A percentile compares a stretch with the other conserved stretches of the same genome.
These are phyloP conservation scores for Catamblyrhynchus diadema DNA, from an alignment of 2,797 vertebrate species.

Conservation along the genomic window DNA sequence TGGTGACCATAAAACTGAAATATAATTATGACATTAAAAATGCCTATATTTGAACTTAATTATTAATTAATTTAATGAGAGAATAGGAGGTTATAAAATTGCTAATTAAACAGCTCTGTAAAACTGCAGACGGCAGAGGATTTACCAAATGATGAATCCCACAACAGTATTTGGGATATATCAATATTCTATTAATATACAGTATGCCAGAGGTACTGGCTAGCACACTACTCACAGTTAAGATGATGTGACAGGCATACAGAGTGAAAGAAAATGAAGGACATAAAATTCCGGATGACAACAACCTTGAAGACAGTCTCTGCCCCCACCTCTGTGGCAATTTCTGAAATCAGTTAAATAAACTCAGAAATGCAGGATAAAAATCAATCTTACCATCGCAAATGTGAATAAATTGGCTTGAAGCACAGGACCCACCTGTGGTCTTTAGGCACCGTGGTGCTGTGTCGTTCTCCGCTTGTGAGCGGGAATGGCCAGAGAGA, in stretches of 20 bases:
- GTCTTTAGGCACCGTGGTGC: background rate
- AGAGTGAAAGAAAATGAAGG: constrained; percentile 83
- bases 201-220: constrained; percentile 86
- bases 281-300: constrained; percentile 85
- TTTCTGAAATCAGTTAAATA: constrained; percentile 79
- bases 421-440: background rate
- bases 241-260: constrained; percentile 84
- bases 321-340: constrained; percentile 68
- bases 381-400: constrained; percentile 75
- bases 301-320: constrained; percentile 86
- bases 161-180: constrained; percentile 84
- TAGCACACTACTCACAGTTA: constrained; percentile 81
- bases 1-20: constrained; percentile 86
- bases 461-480: background rate
- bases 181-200: constrained; percentile 95
- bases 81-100: constrained; percentile 85
- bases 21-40: constrained; percentile 92
- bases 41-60: constrained; percentile 89
- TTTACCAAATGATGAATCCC: constrained; percentile 83
- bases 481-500: background rate
- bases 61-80: constrained; percentile 91
- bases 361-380: constrained; percentile 80
- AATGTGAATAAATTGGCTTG: constrained; percentile 40
- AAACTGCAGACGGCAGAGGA: constrained; percentile 81
- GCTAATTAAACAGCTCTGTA: constrained; percentile 87